phyloP scores from a whole-genome alignment of 64 coral and sea anemone species.

The Montipora foliosa region DNA sequence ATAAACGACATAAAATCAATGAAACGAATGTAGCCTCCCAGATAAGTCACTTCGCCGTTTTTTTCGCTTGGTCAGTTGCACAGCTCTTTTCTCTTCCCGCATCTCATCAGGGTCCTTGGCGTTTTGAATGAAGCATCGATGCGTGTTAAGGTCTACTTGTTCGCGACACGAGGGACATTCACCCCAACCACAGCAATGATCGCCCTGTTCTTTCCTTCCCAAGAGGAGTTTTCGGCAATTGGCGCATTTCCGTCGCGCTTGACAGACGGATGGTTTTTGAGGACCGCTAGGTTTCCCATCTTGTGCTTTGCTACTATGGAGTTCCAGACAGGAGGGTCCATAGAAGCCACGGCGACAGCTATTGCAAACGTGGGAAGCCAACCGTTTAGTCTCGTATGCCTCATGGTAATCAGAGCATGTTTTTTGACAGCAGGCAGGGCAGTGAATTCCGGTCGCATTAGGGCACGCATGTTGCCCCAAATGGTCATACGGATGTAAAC shows the following conservation, averaged over 20 bases:
- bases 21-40: too few relatives aligned
- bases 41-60: background rate
- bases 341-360: background rate
- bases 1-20: too few relatives aligned
- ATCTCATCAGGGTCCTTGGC: background rate
- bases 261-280: background rate
- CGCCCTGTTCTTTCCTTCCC: background rate
- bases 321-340: background rate
- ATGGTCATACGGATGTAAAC: background rate
- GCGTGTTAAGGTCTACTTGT: slow-evolving; percentile 1
- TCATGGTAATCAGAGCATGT: background rate
- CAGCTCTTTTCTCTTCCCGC: background rate
- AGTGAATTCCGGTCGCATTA: background rate
- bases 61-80: background rate
- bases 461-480: background rate
- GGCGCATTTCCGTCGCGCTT: background rate
- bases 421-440: background rate
- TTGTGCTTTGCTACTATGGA: background rate
- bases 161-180: slow-evolving; percentile 30
- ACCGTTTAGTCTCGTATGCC: background rate
- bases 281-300: background rate
- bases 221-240: background rate
- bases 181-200: slow-evolving; percentile 14
- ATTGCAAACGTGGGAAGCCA: background rate
- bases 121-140: slow-evolving; percentile 56